Evolutionary conservation across 2,888 invertebrate genomes (phyloP).

Genomic region (Teleogryllus oceanicus): DNA sequence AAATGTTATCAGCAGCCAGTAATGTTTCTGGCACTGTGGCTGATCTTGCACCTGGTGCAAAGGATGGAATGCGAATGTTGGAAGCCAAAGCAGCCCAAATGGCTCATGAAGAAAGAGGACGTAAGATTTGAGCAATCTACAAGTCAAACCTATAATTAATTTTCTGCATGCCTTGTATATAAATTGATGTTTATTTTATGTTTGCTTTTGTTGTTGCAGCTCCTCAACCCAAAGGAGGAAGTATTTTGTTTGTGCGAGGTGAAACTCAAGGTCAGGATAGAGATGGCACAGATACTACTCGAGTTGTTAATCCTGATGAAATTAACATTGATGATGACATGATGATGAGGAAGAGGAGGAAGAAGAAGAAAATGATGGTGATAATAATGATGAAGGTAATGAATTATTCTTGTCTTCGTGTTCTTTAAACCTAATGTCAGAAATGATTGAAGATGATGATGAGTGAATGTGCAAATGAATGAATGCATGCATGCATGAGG

Average conservation of each 20-base stretch:
- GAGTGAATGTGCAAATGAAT: too few species aligned
- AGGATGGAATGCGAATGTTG: constrained; percentile 84
- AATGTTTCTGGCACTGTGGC: constrained; percentile 65
- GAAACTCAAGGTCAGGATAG: constrained; percentile 70
- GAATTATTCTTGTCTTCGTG: neutral
- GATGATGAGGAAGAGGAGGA: constrained; percentile 57
- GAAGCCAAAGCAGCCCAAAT: constrained; percentile 79
- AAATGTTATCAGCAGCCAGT: constrained; percentile 81
- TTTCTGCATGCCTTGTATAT: neutral
- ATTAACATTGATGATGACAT: constrained; percentile 76
- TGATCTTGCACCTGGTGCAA: constrained; percentile 69
- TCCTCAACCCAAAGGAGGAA: constrained; percentile 45
- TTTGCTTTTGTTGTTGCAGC: neutral
- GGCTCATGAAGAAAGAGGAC: constrained; percentile 42
- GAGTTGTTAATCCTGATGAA: constrained; percentile 82
- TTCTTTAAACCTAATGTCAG: too few species aligned
- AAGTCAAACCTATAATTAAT: neutral
- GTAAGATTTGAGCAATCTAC: constrained; percentile 1
- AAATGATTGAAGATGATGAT: too few species aligned
- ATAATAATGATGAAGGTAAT: constrained; percentile 46
- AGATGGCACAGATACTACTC: constrained; percentile 54
- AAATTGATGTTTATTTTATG: neutral
- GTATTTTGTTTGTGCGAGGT: constrained; percentile 83
- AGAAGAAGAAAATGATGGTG: constrained; percentile 44
- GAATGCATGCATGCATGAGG: too few species aligned